phyloP scores from a whole-genome alignment of 1,140 invertebrate genomes.

The Musca domestica region DNA sequence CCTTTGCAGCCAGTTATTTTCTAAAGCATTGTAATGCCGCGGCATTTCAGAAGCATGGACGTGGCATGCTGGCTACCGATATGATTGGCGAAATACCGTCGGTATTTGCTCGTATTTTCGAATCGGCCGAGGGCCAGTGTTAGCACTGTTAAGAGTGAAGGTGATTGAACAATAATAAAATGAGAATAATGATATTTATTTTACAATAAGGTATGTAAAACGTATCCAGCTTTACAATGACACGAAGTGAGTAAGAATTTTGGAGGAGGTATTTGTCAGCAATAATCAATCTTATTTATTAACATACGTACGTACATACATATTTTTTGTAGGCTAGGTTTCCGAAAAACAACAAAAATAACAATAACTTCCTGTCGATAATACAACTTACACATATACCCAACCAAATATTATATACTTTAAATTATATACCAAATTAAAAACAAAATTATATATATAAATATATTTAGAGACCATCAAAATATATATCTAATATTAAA shows the following conservation, averaged over 20 bases:
- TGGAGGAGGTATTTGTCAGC: neutral
- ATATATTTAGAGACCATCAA: too few species aligned
- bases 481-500: too few species aligned
- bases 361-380: constrained; percentile 11
- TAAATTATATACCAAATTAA: too few species aligned
- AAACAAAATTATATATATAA: too few species aligned
- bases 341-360: neutral
- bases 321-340: constrained; percentile 20
- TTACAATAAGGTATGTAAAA: neutral
- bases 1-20: constrained; percentile 77
- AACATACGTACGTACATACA: too few species aligned
- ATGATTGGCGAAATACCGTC: constrained; percentile 79
- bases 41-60: constrained; percentile 72
- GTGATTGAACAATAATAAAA: neutral
- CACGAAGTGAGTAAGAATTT: neutral
- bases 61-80: constrained; percentile 83
- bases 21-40: constrained; percentile 75
- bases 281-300: constrained; percentile 2
- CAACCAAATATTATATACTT: too few species aligned
- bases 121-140: constrained; percentile 30
- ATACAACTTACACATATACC: neutral
- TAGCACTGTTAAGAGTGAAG: constrained; percentile 4
- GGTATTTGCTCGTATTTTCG: constrained; percentile 67
- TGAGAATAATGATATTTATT: neutral
- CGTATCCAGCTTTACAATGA: too few species aligned